Evolutionary conservation across 2,113 vertebrate genomes (phyloP).

Genomic region (Henicopernis longicauda): DNA sequence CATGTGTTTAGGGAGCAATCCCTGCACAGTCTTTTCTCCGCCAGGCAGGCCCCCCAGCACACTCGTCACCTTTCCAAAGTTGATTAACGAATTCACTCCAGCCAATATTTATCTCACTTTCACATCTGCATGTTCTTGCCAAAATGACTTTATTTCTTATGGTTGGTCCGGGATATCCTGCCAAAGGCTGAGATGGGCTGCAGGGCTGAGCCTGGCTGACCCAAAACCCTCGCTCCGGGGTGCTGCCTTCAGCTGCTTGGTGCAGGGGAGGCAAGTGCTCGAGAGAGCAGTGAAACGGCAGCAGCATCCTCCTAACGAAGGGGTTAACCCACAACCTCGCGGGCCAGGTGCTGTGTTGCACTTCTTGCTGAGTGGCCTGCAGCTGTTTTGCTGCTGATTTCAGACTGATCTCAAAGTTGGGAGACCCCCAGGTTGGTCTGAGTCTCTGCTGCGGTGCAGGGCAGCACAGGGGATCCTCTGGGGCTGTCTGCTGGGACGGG

Average conservation of each 20-base stretch:
- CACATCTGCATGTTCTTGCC: neutral
- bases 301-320: neutral
- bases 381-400: neutral
- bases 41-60: neutral
- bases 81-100: neutral
- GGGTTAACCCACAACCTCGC: neutral
- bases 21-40: neutral
- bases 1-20: neutral
- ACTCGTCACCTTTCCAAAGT: neutral
- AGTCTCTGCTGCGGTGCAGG: neutral
- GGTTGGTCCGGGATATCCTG: neutral
- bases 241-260: neutral
- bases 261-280: neutral
- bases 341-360: neutral
- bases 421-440: neutral
- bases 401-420: neutral
- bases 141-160: neutral
- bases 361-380: neutral
- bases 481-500: neutral
- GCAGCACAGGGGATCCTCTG: neutral
- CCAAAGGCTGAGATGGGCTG: neutral
- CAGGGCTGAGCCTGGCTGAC: neutral
- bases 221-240: neutral
- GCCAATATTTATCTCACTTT: neutral
- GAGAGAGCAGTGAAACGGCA: neutral